Percentiles rank a stretch among this genome's conserved stretches.
phyloP scores from a whole-genome alignment of 2,113 vertebrate genomes.

The Mastomys natalensis region DNA sequence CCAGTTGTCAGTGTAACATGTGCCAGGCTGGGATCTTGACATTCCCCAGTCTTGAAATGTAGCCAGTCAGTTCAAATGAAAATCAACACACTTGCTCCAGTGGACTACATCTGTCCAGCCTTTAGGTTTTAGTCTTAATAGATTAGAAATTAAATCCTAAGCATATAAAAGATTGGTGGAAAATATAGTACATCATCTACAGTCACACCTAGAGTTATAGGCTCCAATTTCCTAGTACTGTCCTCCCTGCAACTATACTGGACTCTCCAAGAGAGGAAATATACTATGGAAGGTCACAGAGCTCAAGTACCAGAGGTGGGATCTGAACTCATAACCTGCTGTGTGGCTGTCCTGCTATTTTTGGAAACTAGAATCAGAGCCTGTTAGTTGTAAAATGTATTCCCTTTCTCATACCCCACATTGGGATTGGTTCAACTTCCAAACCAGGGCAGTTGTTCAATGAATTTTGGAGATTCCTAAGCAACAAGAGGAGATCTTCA shows the following conservation, averaged over 20 bases:
- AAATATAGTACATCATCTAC: too few relatives aligned
- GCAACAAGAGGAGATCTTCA: too few relatives aligned
- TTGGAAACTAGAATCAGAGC: background rate
- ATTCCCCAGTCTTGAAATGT: background rate
- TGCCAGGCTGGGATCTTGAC: background rate
- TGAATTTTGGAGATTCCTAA: background rate
- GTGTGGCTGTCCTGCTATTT: background rate
- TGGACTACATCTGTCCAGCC: background rate
- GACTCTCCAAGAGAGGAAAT: background rate
- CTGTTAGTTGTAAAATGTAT: background rate
- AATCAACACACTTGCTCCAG: background rate
- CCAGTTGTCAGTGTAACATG: background rate
- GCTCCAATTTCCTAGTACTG: background rate
- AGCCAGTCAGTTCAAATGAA: background rate
- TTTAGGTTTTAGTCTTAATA: background rate
- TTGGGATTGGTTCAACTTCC: background rate
- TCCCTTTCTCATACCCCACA: rapidly evolving
- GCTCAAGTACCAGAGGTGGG: background rate
- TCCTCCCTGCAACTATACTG: background rate
- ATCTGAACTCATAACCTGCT: background rate
- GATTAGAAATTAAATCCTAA: background rate
- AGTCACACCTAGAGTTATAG: background rate
- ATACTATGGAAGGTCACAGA: background rate
- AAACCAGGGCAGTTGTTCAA: background rate
- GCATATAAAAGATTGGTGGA: background rate